These are phyloP conservation scores for Drosophila tripunctata DNA, from an alignment of 2,888 invertebrate genomes.

Conservation along the genomic window DNA sequence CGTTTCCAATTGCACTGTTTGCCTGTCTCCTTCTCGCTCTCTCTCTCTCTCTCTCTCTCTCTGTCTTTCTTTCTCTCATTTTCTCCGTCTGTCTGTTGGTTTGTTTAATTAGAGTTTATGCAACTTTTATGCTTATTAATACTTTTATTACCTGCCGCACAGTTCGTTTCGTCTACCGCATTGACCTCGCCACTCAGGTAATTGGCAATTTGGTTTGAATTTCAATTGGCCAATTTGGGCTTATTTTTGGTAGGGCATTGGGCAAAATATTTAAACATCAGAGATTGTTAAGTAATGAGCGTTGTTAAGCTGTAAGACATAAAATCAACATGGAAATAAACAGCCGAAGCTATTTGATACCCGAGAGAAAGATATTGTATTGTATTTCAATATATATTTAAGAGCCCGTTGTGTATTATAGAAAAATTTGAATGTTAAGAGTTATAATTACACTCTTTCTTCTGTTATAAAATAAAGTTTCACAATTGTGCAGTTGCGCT, in stretches of 20 bases:
- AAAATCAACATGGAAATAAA: not conserved
- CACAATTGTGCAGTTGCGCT: too few relatives aligned
- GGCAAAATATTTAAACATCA: constrained; percentile 33
- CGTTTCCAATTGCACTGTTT: constrained; percentile 49
- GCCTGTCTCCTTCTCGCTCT: not conserved
- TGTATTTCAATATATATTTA: not conserved
- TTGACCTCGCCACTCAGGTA: constrained; percentile 31
- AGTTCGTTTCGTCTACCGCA: not conserved
- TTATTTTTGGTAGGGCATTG: constrained; percentile 25
- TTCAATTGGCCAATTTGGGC: constrained; percentile 59
- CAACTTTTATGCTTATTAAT: constrained; percentile 71
- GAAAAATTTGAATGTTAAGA: not conserved
- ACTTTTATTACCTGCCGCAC: constrained; percentile 48
- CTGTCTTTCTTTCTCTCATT: constrained; percentile 4
- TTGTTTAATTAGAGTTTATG: constrained; percentile 66
- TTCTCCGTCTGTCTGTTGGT: constrained; percentile 20
- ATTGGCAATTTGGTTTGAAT: constrained; percentile 62
- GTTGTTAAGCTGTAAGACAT: not conserved
- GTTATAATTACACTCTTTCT: too few relatives aligned
- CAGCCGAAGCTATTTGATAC: not conserved
- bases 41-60: constrained; percentile 15
- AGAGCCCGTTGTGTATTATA: too few relatives aligned
- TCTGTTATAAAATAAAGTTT: too few relatives aligned
- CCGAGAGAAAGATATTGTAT: too few relatives aligned
- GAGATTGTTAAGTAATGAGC: constrained; percentile 34